phyloP scores from a whole-genome alignment of 1,140 invertebrate species.

The Trichogramma pretiosum region DNA sequence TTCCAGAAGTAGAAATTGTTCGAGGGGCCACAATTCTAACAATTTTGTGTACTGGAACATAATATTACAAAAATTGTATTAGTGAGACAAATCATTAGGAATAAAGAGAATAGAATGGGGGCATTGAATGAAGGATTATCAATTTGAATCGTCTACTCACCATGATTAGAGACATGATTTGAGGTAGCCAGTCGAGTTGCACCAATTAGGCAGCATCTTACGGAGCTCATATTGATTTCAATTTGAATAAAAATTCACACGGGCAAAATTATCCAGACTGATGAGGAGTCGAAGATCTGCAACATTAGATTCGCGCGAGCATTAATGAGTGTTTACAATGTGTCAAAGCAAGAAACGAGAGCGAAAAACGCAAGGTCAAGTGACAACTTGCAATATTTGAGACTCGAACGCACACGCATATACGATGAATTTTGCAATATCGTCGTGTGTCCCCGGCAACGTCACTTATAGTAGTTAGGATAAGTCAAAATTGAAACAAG shows the following conservation, averaged over 20 bases:
- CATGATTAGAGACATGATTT: conserved; percentile 38
- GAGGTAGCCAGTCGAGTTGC: conserved; percentile 37
- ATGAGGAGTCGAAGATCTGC: conserved; percentile 14
- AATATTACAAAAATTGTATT: conserved; percentile 11
- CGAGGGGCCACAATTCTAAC: conserved; percentile 34
- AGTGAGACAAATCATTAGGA: background rate
- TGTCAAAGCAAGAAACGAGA: conserved; percentile 1
- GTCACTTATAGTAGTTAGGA: too few relatives aligned
- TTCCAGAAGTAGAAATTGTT: conserved; percentile 27
- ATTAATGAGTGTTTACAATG: too few relatives aligned
- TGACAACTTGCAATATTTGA: conserved; percentile 11
- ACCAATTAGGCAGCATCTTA: conserved; percentile 40
- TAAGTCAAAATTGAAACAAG: too few relatives aligned
- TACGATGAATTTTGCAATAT: too few relatives aligned
- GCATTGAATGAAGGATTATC: background rate
- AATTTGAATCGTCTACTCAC: conserved; percentile 23
- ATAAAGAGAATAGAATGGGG: background rate
- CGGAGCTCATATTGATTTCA: conserved; percentile 34
- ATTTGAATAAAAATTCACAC: conserved; percentile 10
- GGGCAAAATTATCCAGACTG: conserved; percentile 19
- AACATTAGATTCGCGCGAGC: too few relatives aligned
- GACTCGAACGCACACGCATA: conserved; percentile 4
- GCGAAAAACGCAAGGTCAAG: conserved; percentile 22
- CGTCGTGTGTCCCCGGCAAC: too few relatives aligned
- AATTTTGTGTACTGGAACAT: conserved; percentile 38